Evolutionary conservation across 2,797 vertebrate genomes (phyloP), one percentile per base, ranked within the genome.

Genomic region (Pitangus sulphuratus): DNA sequence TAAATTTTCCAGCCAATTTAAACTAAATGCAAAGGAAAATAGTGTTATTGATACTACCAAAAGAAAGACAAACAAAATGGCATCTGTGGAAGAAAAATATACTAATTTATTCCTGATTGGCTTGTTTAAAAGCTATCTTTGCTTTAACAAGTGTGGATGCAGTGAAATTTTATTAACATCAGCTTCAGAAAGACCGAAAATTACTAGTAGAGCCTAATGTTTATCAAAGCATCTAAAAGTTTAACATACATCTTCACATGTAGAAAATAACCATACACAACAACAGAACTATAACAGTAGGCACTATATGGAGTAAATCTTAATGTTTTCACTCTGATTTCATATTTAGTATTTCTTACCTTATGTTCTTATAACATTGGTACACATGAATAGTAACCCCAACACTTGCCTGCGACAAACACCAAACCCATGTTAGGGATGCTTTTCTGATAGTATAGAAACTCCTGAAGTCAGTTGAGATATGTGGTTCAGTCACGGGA

Each of bases 1-100:
- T 90, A 87, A 68, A 70, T 48, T 69, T 79, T 85, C 45, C 42
- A 95, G 56, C 30, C 53, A 88, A 78, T 89, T 96, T 85, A 95
- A 61, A 64, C 31, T 70, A 71, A 90, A 85, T 76, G 77, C 10
- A 70, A n/a, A 84, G 22, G 25, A 83, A 60, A 87, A 70, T 21
- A 61, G 21, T 6, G 25, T 66, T 81, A 60, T 61, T 8, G 1
- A 24, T 72, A 56, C 71, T 82, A 87, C 14, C 44, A 84, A 74
- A 42, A 85, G 16, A 70, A 92, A 85, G 25, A 60, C 35, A 76
- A 93, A 74, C 30, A 86, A 94, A 89, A 71, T 75, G 9, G 22
- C 87, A 75, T 31, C 18, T 93, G 26, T 92, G 28, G 31, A 92
- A 86, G 50, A 68, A 94, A 92, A 3, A 42, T 12, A 82, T 54